Base-by-base conservation (phyloP, 2,888 invertebrate genomes). In the Diplolepis rosae region DNA sequence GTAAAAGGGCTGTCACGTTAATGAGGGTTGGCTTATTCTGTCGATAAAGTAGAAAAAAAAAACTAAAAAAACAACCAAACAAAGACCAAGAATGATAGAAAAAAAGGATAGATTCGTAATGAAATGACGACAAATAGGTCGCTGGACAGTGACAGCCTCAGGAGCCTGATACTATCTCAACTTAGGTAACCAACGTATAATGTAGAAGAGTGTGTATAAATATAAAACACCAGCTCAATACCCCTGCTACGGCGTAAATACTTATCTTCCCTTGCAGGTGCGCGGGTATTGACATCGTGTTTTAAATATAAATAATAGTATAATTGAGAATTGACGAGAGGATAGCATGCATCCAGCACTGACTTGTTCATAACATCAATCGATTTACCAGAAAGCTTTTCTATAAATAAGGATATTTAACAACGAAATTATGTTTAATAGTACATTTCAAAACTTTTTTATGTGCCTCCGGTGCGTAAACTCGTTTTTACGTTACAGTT, bases 321-420 rank as follows among this genome's bases (percentile, higher is more conserved):
- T 84, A 82, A 84, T 84, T 83, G 81, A 80, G 80, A 83, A 84
- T 83, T 84, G 83, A 84, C 82, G 82, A 82, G 81, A 81, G 82
- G 74, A 80, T 83, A 80, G 82, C 84, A 85, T 84, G 84, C 76
- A 27, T 32, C 68, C 65, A 28, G 68, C 32, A 72, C 66, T 52
- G 70, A 56, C 71, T 77, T 74, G 77, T 80, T 81, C 75, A 80
- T n/a, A 42, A 27, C 61, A 61, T 24, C 4, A 61, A 61, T 39
- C 39, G 11, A 32, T 54, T 48, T 72, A 48, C 48, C 48, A 48
- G 3, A 2, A 48, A 48, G 7, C 1, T 18, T 2, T 45, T 18
- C n/a, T n/a, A n/a, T n/a, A n/a, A n/a, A n/a, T n/a, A n/a, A 22
- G 5, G 9, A 18, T 48, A 22, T 48, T 48, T 18, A 4, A 2